These are phyloP conservation scores for Periphyllus acericola DNA, from an alignment of 2,888 invertebrate species.

Conservation along the genomic window DNA sequence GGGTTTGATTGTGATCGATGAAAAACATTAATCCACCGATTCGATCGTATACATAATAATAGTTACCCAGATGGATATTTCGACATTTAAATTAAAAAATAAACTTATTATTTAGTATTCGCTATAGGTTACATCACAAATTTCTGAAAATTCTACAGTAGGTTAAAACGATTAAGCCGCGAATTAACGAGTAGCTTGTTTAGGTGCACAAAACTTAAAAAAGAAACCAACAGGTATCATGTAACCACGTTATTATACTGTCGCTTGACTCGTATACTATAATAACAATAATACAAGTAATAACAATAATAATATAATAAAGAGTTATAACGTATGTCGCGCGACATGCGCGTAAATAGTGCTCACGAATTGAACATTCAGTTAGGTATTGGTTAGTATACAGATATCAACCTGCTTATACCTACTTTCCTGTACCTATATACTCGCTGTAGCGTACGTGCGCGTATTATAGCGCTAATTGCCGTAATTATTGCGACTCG, in stretches of 20 bases:
- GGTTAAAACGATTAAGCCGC: background rate
- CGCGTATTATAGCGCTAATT: background rate
- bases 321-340: too few relatives aligned
- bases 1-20: background rate
- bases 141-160: background rate
- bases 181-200: background rate
- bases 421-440: background rate
- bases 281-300: too few relatives aligned
- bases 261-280: too few relatives aligned
- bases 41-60: too few relatives aligned
- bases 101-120: too few relatives aligned
- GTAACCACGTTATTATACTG: too few relatives aligned
- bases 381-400: background rate
- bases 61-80: too few relatives aligned
- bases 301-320: too few relatives aligned
- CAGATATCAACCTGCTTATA: background rate
- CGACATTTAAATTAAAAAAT: too few relatives aligned
- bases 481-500: background rate
- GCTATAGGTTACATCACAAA: background rate
- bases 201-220: background rate
- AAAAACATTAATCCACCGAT: background rate
- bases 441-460: background rate
- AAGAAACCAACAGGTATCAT: background rate
- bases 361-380: background rate
- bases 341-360: background rate